Base-by-base conservation (phyloP, 1,140 invertebrate species). In the Platyura marginata region DNA sequence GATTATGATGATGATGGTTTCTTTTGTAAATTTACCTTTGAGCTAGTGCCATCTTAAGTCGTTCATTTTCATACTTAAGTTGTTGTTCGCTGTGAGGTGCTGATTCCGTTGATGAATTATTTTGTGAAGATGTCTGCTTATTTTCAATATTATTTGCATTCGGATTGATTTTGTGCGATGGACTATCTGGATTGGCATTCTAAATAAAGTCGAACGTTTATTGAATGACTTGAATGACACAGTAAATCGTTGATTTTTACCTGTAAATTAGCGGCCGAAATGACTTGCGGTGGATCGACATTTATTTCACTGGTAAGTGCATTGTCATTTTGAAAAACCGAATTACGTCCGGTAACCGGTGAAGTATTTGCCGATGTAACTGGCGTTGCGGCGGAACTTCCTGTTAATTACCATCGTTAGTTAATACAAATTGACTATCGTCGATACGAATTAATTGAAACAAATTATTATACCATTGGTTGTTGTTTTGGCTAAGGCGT, bases 1-100 rank as follows among this genome's bases (percentile, higher is more conserved):
- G n/a, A n/a, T 29, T 29, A 8, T 29, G 25, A 29, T 29, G 25
- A 29, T 6, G 13, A 29, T 29, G 25, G 34, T 43, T 43, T 19
- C 10, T 18, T 21, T 19, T 34, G 34, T 44, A 18, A 11, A 16
- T 52, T 59, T 60, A 91, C 87, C 88, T 93, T 66, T 97, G 91
- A 46, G 91, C 90, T 46, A 97, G 66, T 11, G 92, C 92, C 48
- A 95, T 70, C 69, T 95, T 95, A 34, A 98, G 72, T 50, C 90
- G 72, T 60, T 96, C 92, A 65, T 96, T 97, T 66, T 98, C 93
- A 67, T 96, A 95, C 62, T 94, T 90, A 25, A 97, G 69, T 61
- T 95, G 90, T 56, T 84, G 82, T 58, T 94, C 89, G 6, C 74
- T 68, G 25, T 69, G 69, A 21, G 59, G 59, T 6, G 52, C 56